Evolutionary conservation across 2,113 vertebrate species (phyloP).

Genomic region (Xenopus laevis): DNA sequence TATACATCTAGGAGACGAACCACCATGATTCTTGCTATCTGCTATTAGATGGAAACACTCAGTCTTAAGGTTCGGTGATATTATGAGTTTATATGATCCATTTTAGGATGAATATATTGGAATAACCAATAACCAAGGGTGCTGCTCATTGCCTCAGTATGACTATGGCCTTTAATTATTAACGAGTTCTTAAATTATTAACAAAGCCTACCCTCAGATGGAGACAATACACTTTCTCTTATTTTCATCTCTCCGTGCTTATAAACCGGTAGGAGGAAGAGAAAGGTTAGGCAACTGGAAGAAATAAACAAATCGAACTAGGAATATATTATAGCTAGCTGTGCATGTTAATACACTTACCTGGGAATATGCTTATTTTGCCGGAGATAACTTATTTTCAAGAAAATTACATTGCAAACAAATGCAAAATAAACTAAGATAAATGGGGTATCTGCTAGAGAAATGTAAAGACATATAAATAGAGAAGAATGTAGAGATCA

Average conservation of each 20-base stretch:
- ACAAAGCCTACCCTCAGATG: conserved; percentile 1
- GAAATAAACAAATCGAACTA: too few species aligned
- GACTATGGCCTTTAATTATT: background rate
- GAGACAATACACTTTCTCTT: background rate
- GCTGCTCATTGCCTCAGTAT: background rate
- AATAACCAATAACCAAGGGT: background rate
- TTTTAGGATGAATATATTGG: background rate
- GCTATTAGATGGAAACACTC: background rate
- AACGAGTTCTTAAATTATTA: background rate
- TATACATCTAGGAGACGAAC: background rate
- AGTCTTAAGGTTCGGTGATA: background rate
- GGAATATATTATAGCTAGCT: too few species aligned
- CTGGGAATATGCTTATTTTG: too few species aligned
- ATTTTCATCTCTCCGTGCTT: background rate
- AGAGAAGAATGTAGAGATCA: too few species aligned
- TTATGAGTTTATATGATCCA: background rate
- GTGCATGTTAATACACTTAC: too few species aligned
- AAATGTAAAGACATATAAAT: too few species aligned
- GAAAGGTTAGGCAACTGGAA: too few species aligned
- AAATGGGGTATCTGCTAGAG: too few species aligned
- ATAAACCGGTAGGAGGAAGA: background rate
- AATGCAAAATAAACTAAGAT: too few species aligned
- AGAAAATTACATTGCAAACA: too few species aligned
- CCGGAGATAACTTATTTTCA: too few species aligned
- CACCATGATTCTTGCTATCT: background rate